phyloP scores from a whole-genome alignment of 1,140 invertebrate genomes.

The Caenorhabditis tropicalis region DNA sequence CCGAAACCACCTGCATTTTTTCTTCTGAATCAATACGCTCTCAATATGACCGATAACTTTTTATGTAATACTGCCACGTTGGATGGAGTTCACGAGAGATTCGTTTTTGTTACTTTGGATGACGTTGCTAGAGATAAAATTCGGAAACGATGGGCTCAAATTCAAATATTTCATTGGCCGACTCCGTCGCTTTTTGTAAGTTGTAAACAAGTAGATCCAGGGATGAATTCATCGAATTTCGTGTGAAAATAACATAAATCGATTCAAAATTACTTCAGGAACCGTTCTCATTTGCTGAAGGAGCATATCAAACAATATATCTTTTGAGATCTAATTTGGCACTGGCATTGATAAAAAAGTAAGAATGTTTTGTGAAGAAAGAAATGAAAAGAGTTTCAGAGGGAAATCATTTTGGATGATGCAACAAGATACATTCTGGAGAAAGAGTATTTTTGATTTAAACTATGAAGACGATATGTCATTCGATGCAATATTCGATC shows the following conservation, averaged over 20 bases:
- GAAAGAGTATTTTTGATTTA: conserved; percentile 65
- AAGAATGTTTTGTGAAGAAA: no score
- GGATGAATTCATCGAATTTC: neutral
- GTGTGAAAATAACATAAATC: neutral
- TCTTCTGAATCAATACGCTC: conserved; percentile 67
- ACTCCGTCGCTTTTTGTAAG: conserved; percentile 69
- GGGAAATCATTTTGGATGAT: conserved; percentile 72
- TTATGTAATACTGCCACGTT: conserved; percentile 65
- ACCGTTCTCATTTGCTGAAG: conserved; percentile 69
- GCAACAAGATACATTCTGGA: conserved; percentile 70
- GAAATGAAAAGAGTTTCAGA: no score
- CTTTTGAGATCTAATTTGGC: conserved; percentile 68
- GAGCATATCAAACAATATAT: conserved; percentile 70
- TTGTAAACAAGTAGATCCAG: conserved; percentile 9
- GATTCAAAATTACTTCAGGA: conserved; percentile 60
- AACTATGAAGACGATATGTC: conserved; percentile 60
- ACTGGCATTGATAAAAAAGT: conserved; percentile 56
- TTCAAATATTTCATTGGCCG: conserved; percentile 69
- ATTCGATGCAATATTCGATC: conserved; percentile 69
- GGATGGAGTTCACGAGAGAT: conserved; percentile 67
- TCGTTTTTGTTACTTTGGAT: conserved; percentile 70
- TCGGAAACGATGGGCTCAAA: conserved; percentile 64
- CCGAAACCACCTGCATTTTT: conserved; percentile 65
- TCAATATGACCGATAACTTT: conserved; percentile 72
- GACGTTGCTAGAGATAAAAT: conserved; percentile 60